A percentile compares a stretch with the other conserved stretches of the same genome.
Conservation (phyloP, 2,113 vertebrate species). For the Neopipo cinnamomea region DNA sequence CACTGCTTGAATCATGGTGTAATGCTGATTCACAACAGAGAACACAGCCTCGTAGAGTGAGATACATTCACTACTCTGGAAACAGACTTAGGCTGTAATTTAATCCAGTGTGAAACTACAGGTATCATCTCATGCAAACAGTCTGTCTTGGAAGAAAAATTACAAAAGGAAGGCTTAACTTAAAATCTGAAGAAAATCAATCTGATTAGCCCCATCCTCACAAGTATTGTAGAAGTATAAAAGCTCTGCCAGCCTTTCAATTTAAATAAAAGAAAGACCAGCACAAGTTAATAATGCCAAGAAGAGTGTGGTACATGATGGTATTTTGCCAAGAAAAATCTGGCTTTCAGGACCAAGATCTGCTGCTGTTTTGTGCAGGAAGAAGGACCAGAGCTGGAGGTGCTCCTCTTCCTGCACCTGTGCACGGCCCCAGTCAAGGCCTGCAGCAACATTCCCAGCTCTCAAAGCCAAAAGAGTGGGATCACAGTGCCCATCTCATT, state of each 20-base stretch:
- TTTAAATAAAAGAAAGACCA: constrained; percentile 21
- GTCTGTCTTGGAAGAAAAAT: background rate
- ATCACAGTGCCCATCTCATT: background rate
- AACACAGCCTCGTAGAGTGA: background rate
- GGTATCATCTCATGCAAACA: background rate
- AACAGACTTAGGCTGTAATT: constrained; percentile 1
- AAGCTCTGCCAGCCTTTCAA: background rate
- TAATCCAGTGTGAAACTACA: constrained; percentile 20
- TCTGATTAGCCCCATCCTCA: background rate
- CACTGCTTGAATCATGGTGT: background rate
- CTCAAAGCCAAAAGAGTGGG: background rate
- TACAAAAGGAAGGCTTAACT: constrained; percentile 8
- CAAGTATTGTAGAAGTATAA: background rate
- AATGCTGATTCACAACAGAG: background rate
- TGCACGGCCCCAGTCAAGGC: fast-evolving
- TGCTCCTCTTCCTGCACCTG: background rate
- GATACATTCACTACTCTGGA: background rate
- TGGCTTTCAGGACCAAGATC: background rate
- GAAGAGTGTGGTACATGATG: background rate
- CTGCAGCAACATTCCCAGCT: background rate
- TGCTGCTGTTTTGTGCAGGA: background rate
- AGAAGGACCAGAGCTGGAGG: background rate
- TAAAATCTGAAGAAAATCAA: background rate
- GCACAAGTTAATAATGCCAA: background rate
- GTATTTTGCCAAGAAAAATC: background rate